Evolutionary conservation across 2,888 invertebrate genomes (phyloP).

Genomic region (Glaucopsyche alexis): DNA sequence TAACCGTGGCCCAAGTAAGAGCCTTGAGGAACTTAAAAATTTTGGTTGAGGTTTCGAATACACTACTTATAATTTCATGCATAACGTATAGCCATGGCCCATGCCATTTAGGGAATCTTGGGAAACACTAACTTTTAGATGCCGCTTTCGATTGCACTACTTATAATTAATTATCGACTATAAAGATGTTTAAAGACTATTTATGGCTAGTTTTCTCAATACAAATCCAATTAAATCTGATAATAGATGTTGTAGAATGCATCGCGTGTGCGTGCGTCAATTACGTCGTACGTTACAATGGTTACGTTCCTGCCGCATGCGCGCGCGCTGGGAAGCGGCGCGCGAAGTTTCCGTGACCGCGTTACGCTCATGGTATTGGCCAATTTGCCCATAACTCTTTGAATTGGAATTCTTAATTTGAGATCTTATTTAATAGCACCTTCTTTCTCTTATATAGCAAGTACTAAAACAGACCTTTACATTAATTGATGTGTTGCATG

Average conservation of each 20-base stretch:
- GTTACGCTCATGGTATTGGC: slow-evolving; percentile 15
- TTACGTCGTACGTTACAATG: slow-evolving; percentile 23
- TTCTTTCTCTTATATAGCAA: background rate
- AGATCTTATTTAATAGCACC: background rate
- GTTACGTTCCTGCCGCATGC: background rate
- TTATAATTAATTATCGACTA: background rate
- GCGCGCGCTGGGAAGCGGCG: slow-evolving; percentile 16
- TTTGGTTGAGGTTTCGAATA: background rate
- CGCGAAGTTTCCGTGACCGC: slow-evolving; percentile 25
- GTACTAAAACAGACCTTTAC: background rate
- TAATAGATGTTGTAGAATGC: slow-evolving; percentile 18
- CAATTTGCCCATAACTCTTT: background rate
- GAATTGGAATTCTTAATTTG: background rate
- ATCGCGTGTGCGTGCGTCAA: slow-evolving; percentile 20
- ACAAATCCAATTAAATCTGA: slow-evolving; percentile 20
- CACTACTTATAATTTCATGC: background rate
- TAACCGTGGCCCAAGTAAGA: background rate
- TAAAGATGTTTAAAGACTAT: background rate
- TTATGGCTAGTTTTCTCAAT: slow-evolving; percentile 1
- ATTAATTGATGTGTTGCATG: background rate
- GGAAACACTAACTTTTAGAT: too few species aligned
- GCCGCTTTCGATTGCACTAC: too few species aligned
- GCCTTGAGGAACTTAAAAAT: background rate
- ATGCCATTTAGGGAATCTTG: too few species aligned
- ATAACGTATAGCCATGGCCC: too few species aligned